Percentiles rank a stretch among this genome's conserved stretches.
phyloP scores from a whole-genome alignment of 2,888 invertebrate genomes.

The Amphipoea lucens region DNA sequence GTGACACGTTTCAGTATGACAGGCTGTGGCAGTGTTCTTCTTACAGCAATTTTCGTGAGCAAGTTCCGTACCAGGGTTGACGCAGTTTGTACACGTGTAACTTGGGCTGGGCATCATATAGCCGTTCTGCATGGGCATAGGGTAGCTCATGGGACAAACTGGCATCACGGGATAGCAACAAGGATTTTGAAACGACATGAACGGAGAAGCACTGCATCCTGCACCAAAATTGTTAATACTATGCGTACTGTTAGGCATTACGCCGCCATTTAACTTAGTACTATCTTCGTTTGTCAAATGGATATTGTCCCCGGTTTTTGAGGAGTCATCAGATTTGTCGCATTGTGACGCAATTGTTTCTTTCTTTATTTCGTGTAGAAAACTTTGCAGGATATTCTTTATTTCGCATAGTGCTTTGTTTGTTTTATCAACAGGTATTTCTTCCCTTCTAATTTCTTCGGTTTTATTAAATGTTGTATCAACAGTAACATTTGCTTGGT shows the following conservation, averaged over 20 bases:
- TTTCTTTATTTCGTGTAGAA: constrained; percentile 85
- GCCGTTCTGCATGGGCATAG: constrained; percentile 74
- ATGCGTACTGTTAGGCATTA: constrained; percentile 69
- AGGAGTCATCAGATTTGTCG: constrained; percentile 72
- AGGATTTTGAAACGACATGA: constrained; percentile 76
- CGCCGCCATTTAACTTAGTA: constrained; percentile 61
- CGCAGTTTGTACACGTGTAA: constrained; percentile 78
- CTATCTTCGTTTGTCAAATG: constrained; percentile 60
- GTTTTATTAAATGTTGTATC: constrained; percentile 76
- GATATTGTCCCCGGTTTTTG: constrained; percentile 64
- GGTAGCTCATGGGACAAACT: constrained; percentile 80
- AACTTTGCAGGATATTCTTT: constrained; percentile 84
- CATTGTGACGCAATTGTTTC: constrained; percentile 74
- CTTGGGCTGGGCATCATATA: constrained; percentile 78
- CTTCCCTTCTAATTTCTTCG: constrained; percentile 68
- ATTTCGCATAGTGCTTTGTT: constrained; percentile 86
- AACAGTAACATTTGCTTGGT: constrained; percentile 66
- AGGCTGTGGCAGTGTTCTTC: constrained; percentile 57
- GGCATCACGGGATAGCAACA: constrained; percentile 85
- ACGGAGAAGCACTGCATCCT: constrained; percentile 59
- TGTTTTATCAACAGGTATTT: constrained; percentile 77
- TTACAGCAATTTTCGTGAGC: constrained; percentile 65
- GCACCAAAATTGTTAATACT: constrained; percentile 70
- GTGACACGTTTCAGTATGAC: constrained; percentile 47
- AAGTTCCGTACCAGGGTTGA: constrained; percentile 70